Conservation (phyloP, 2,113 vertebrate genomes). For the Athene cunicularia region DNA sequence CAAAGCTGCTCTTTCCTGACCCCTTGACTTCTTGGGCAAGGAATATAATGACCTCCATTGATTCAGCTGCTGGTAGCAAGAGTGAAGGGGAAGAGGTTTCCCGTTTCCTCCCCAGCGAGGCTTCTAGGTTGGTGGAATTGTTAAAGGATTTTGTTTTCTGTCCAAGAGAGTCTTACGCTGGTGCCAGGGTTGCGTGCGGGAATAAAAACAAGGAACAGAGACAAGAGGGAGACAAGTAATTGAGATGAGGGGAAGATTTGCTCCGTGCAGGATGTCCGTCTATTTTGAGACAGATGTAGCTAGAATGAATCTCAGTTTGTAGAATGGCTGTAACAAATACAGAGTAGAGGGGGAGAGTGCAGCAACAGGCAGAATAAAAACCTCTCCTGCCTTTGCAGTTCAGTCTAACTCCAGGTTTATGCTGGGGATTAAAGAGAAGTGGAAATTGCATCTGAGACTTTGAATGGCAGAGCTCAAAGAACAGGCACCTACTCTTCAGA, state of each 20-base stretch:
- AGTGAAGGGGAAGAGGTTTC: constrained; percentile 52
- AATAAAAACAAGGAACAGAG: constrained; percentile 46
- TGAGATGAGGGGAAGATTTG: not conserved
- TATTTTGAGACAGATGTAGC: not conserved
- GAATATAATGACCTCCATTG: constrained; percentile 67
- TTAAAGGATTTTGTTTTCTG: constrained; percentile 55
- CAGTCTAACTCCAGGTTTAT: not conserved
- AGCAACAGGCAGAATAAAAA: not conserved
- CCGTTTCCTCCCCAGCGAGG: constrained; percentile 36
- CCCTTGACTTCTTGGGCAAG: constrained; percentile 51
- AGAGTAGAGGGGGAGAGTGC: not conserved
- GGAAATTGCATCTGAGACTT: not conserved
- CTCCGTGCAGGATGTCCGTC: not conserved
- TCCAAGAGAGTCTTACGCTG: not conserved
- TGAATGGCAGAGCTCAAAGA: not conserved
- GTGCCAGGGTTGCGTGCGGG: not conserved
- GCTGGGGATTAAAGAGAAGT: not conserved
- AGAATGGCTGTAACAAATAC: not conserved
- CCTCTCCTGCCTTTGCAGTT: not conserved
- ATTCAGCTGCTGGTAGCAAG: constrained; percentile 40
- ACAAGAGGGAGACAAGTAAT: not conserved
- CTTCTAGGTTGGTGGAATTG: constrained; percentile 16
- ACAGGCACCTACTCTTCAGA: not conserved
- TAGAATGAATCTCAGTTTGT: not conserved
- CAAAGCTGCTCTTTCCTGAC: constrained; percentile 64